Evolutionary conservation across 2,888 invertebrate genomes (phyloP).

Genomic region (Megamerina dolium): DNA sequence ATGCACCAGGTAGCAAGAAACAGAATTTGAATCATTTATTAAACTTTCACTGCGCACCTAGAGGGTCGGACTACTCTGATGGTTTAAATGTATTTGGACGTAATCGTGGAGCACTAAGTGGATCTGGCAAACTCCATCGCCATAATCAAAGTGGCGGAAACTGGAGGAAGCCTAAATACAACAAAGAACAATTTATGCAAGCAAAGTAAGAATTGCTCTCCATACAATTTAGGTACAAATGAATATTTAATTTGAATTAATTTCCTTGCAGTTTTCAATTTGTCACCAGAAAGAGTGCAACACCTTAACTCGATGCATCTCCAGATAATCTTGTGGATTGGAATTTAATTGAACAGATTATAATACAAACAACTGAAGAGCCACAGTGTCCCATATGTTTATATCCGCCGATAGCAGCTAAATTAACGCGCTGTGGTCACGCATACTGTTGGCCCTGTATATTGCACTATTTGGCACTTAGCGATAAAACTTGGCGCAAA

Average conservation of each 20-base stretch:
- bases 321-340: conserved; percentile 89
- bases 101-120: conserved; percentile 23
- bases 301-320: conserved; percentile 66
- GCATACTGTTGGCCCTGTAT: conserved; percentile 95
- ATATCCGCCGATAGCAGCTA: conserved; percentile 76
- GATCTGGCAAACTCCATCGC: conserved; percentile 21
- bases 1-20: conserved; percentile 80
- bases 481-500: conserved; percentile 74
- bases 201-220: conserved; percentile 70
- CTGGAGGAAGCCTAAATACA: conserved; percentile 61
- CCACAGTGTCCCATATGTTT: conserved; percentile 90
- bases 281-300: conserved; percentile 76
- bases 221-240: neutral
- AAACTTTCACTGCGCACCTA: conserved; percentile 79
- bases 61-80: conserved; percentile 46
- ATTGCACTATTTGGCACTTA: conserved; percentile 81
- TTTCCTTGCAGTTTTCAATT: conserved; percentile 77
- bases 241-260: neutral
- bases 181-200: conserved; percentile 90
- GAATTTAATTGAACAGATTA: conserved; percentile 87
- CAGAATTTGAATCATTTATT: conserved; percentile 90
- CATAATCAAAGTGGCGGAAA: conserved; percentile 18
- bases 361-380: conserved; percentile 60
- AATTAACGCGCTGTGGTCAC: conserved; percentile 92
- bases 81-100: conserved; percentile 29